These are phyloP conservation scores for Esox masquinongy DNA, from an alignment of 2,797 vertebrate species.

Conservation along the genomic window DNA sequence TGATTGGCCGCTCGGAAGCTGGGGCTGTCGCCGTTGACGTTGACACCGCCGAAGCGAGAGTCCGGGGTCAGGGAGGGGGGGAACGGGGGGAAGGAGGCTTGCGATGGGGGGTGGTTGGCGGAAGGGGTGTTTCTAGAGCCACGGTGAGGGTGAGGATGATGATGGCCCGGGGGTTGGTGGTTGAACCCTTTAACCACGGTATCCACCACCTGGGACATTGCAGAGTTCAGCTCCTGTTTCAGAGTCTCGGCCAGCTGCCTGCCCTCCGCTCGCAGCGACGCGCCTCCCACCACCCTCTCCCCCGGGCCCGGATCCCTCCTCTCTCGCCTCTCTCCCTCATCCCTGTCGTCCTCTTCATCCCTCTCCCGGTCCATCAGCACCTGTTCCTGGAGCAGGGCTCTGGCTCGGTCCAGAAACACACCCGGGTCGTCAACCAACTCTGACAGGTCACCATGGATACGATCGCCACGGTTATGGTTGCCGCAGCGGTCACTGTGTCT, in stretches of 20 bases:
- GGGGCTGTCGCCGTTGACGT: constrained; percentile 78
- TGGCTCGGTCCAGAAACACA: constrained; percentile 91
- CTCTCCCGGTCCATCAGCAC: constrained; percentile 73
- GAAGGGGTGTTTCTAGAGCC: constrained; percentile 13
- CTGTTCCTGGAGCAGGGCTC: constrained; percentile 91
- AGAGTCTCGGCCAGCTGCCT: constrained; percentile 93
- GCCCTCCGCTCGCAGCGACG: constrained; percentile 79
- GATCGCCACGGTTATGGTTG: constrained; percentile 42
- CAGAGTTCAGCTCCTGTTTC: constrained; percentile 96
- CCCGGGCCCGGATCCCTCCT: constrained; percentile 76
- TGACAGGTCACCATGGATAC: constrained; percentile 79
- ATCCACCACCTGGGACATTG: constrained; percentile 97
- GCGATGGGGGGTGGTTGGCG: constrained; percentile 71
- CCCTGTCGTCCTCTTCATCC: constrained; percentile 81
- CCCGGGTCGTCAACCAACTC: constrained; percentile 86
- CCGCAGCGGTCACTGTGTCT: constrained; percentile 46
- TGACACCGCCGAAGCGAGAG: constrained; percentile 60
- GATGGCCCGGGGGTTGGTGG: constrained; percentile 63
- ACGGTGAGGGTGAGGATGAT: constrained; percentile 60
- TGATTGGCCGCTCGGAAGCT: constrained; percentile 94
- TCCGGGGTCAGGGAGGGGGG: constrained; percentile 74
- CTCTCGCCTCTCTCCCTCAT: constrained; percentile 79
- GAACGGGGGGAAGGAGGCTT: constrained; percentile 84
- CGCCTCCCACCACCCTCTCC: constrained; percentile 29
- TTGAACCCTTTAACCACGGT: constrained; percentile 97